Percentiles rank a stretch among this genome's conserved stretches.
These are phyloP conservation scores for Mobula birostris DNA, from an alignment of 2,113 vertebrate genomes.

Conservation along the genomic window DNA sequence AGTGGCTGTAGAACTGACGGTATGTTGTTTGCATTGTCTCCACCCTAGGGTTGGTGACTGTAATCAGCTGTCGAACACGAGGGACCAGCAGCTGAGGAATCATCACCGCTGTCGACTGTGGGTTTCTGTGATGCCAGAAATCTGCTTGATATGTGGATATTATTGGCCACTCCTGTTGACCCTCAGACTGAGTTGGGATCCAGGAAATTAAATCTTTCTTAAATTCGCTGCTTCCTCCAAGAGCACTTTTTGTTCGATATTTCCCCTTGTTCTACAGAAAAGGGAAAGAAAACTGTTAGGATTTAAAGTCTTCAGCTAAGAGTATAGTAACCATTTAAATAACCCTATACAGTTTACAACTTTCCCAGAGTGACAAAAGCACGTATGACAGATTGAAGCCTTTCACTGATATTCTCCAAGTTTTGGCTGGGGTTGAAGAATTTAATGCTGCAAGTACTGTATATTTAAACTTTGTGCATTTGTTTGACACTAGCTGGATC, in stretches of 20 bases:
- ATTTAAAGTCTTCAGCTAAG: not conserved
- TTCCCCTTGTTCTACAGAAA: conserved; percentile 49
- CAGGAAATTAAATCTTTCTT: conserved; percentile 48
- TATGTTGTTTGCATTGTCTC: conserved; percentile 46
- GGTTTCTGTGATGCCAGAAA: conserved; percentile 38
- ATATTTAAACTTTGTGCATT: not conserved
- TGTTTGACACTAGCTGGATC: not conserved
- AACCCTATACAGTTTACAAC: not conserved
- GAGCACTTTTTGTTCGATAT: conserved; percentile 46
- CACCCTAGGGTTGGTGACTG: not conserved
- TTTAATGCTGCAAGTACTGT: not conserved
- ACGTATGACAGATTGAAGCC: not conserved
- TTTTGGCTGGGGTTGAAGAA: not conserved
- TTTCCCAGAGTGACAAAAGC: not conserved
- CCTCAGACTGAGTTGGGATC: conserved; percentile 47
- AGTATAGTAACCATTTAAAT: not conserved
- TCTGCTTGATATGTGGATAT: conserved; percentile 48
- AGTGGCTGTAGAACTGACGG: conserved; percentile 45
- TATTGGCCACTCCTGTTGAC: conserved; percentile 44
- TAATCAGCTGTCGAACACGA: conserved; percentile 37
- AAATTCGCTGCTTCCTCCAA: conserved; percentile 40
- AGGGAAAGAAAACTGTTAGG: not conserved
- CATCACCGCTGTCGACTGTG: not conserved
- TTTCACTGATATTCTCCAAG: not conserved
- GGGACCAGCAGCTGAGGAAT: conserved; percentile 46